Conservation (phyloP, 2,113 vertebrate genomes). For the Saguinus imperator region DNA sequence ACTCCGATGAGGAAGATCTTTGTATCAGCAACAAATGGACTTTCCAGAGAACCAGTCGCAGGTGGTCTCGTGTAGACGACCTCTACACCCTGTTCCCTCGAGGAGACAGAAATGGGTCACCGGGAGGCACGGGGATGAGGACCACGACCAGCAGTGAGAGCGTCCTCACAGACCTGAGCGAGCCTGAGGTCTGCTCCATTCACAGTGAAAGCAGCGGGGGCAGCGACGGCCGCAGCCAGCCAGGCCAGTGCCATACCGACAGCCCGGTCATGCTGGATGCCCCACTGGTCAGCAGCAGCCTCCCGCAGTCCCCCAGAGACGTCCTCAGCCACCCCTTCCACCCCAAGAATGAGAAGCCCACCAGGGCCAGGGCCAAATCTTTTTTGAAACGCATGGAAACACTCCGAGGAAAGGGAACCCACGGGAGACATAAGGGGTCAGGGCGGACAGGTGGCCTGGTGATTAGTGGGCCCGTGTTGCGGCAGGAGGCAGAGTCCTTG, state of each 20-base stretch:
- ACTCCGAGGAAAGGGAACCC: conserved; percentile 89
- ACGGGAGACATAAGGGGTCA: conserved; percentile 85
- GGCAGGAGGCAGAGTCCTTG: conserved; percentile 89
- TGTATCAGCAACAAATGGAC: conserved; percentile 98
- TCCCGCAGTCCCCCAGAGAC: conserved; percentile 83
- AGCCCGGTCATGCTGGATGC: conserved; percentile 86
- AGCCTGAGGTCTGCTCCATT: conserved; percentile 93
- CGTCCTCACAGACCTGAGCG: conserved; percentile 95
- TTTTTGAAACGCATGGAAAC: conserved; percentile 95
- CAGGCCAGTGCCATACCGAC: conserved; percentile 83
- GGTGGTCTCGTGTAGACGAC: conserved; percentile 96
- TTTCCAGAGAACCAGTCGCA: conserved; percentile 95
- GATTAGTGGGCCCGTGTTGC: conserved; percentile 92
- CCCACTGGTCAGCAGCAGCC: conserved; percentile 73
- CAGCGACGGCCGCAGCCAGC: conserved; percentile 83
- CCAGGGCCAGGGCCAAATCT: conserved; percentile 91
- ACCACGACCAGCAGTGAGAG: conserved; percentile 96
- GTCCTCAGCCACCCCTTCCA: conserved; percentile 82
- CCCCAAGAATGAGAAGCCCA: conserved; percentile 89
- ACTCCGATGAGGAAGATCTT: conserved; percentile 97
- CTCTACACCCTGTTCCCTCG: conserved; percentile 86
- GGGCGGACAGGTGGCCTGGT: conserved; percentile 85
- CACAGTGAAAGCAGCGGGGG: conserved; percentile 94
- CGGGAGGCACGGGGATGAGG: conserved; percentile 87
- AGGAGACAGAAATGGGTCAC: conserved; percentile 82